Conservation (phyloP, 1,140 invertebrate species). For the Augochlora pura region DNA sequence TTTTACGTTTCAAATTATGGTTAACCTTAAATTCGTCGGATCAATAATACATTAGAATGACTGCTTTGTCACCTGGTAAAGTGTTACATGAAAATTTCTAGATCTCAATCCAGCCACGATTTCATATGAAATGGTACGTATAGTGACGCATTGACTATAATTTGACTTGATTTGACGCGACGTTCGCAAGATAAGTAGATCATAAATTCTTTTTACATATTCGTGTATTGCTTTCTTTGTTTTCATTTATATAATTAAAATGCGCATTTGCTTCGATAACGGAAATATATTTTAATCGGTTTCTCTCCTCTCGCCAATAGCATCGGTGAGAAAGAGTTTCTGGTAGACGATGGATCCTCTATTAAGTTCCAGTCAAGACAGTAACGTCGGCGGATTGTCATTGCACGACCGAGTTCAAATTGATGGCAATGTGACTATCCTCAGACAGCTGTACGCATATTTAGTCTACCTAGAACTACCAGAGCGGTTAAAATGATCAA, state of each 20-base stretch:
- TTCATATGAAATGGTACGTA: slow-evolving; percentile 5
- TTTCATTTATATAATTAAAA: too few relatives aligned
- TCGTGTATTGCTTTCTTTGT: too few relatives aligned
- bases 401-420: not conserved
- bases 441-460: slow-evolving; percentile 48
- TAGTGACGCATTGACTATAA: too few relatives aligned
- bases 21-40: slow-evolving; percentile 16
- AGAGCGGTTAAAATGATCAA: not conserved
- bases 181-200: not conserved
- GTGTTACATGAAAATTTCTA: not conserved
- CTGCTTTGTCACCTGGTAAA: not conserved
- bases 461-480: not conserved
- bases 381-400: too few relatives aligned
- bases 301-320: not conserved
- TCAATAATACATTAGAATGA: not conserved
- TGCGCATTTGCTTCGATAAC: too few relatives aligned
- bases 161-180: not conserved
- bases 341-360: not conserved
- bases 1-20: not conserved
- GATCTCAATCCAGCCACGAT: not conserved
- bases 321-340: not conserved
- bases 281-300: not conserved
- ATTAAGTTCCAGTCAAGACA: not conserved
- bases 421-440: slow-evolving; percentile 40
- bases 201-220: too few relatives aligned